Conservation (phyloP, 2,797 vertebrate genomes). For the Semaprochilodus insignis region DNA sequence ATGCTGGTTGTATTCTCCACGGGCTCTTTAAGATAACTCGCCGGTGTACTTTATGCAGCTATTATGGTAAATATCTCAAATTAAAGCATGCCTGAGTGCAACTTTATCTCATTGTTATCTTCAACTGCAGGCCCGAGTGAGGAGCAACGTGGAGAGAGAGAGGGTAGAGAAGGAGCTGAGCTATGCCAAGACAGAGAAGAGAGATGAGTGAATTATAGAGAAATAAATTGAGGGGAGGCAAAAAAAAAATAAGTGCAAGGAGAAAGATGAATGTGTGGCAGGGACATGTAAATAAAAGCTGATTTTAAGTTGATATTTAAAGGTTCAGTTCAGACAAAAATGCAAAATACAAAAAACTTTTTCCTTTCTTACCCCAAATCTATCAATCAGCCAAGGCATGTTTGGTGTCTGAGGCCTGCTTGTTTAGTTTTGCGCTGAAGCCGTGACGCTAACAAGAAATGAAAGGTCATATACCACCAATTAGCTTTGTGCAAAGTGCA, state of each 20-base stretch:
- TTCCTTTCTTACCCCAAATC: no score
- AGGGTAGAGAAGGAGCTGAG: neutral
- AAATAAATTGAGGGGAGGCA: neutral
- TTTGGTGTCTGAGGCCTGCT: neutral
- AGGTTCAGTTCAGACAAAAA: no score
- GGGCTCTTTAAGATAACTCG: constrained; percentile 31
- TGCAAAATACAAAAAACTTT: no score
- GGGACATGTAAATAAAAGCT: neutral
- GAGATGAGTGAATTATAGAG: neutral
- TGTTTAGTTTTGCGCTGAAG: neutral
- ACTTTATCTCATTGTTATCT: constrained; percentile 45
- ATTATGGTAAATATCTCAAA: constrained; percentile 52
- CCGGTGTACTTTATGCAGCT: constrained; percentile 25
- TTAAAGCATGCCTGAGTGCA: constrained; percentile 46
- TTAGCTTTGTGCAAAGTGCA: no score
- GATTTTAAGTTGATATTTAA: no score
- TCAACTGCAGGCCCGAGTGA: constrained; percentile 9
- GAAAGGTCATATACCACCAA: no score
- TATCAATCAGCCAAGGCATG: neutral
- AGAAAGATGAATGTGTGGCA: neutral
- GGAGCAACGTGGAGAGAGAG: constrained; percentile 9
- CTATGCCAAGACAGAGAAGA: neutral
- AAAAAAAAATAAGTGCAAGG: neutral
- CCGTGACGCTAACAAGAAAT: no score
- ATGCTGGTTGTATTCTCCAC: constrained; percentile 36